These are phyloP conservation scores for Invenusta paracnida DNA, from an alignment of 2,888 invertebrate species.

Conservation along the genomic window DNA sequence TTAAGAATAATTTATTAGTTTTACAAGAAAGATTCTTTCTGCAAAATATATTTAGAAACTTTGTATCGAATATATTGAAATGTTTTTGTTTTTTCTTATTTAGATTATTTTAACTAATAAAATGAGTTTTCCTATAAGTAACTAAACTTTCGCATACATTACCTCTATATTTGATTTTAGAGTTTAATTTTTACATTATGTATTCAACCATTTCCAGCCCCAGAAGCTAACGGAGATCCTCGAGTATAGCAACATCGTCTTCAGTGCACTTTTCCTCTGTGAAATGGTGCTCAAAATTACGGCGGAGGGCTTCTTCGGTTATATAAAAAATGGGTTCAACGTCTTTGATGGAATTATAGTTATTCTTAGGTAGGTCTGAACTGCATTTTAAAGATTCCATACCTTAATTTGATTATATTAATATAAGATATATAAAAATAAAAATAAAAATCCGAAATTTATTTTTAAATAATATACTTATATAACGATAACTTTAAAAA, in stretches of 20 bases:
- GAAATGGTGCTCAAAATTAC: constrained; percentile 95
- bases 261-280: constrained; percentile 90
- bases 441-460: background rate
- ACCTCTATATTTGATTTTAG: too few species aligned
- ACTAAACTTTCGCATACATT: too few species aligned
- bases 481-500: too few species aligned
- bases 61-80: too few species aligned
- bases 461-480: background rate
- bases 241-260: constrained; percentile 93
- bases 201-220: constrained; percentile 74
- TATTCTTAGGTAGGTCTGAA: constrained; percentile 78
- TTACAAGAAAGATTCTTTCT: too few species aligned
- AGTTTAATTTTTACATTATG: too few species aligned
- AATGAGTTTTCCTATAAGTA: too few species aligned
- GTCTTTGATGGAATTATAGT: constrained; percentile 98
- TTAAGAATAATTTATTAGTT: too few species aligned
- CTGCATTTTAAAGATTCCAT: background rate
- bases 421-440: background rate
- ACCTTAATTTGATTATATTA: background rate
- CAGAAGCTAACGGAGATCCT: constrained; percentile 83
- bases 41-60: too few species aligned
- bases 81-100: too few species aligned
- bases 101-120: too few species aligned
- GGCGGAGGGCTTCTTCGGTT: constrained; percentile 90
- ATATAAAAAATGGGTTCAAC: constrained; percentile 95